Percentiles rank a stretch among this genome's conserved stretches.
Evolutionary conservation across 1,140 invertebrate species (phyloP).

Genomic region (Drosophila bocqueti): DNA sequence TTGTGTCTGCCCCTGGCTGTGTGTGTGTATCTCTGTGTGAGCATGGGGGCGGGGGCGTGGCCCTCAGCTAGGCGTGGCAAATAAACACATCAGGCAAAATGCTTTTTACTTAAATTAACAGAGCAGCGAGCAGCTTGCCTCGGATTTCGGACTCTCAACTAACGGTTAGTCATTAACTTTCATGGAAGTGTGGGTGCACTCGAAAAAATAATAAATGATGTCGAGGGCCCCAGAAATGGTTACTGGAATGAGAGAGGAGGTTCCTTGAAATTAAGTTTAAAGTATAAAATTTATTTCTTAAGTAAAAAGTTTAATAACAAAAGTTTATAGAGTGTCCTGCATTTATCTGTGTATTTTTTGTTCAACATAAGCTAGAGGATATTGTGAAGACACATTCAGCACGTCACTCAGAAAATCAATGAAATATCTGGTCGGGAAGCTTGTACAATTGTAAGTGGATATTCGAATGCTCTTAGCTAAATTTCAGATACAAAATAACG

Average conservation of each 20-base stretch:
- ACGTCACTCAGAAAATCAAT: slow-evolving; percentile 58
- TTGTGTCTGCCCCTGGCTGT: slow-evolving; percentile 2
- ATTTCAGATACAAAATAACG: slow-evolving; percentile 4
- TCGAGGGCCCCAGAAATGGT: background rate
- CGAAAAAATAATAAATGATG: slow-evolving; percentile 3
- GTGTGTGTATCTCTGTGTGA: slow-evolving; percentile 7
- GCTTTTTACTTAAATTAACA: slow-evolving; percentile 84
- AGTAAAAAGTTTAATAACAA: background rate
- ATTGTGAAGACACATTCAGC: background rate
- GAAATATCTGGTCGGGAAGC: slow-evolving; percentile 17
- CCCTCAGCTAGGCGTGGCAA: slow-evolving; percentile 67
- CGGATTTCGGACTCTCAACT: slow-evolving; percentile 60
- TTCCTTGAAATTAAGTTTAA: background rate
- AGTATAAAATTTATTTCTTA: background rate
- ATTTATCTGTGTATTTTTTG: background rate
- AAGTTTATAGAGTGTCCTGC: background rate
- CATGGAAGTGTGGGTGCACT: slow-evolving; percentile 33
- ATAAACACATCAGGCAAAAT: slow-evolving; percentile 82
- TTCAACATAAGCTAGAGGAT: background rate
- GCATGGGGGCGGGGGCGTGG: slow-evolving; percentile 20
- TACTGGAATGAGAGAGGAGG: too few species aligned
- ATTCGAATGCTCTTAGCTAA: slow-evolving; percentile 48
- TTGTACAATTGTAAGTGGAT: slow-evolving; percentile 22
- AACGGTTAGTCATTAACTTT: slow-evolving; percentile 71
- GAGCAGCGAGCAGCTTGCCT: slow-evolving; percentile 65